A percentile compares a stretch with the other conserved stretches of the same genome.
phyloP scores from a whole-genome alignment of 2,113 vertebrate species.

The Beaufortia kweichowensis region DNA sequence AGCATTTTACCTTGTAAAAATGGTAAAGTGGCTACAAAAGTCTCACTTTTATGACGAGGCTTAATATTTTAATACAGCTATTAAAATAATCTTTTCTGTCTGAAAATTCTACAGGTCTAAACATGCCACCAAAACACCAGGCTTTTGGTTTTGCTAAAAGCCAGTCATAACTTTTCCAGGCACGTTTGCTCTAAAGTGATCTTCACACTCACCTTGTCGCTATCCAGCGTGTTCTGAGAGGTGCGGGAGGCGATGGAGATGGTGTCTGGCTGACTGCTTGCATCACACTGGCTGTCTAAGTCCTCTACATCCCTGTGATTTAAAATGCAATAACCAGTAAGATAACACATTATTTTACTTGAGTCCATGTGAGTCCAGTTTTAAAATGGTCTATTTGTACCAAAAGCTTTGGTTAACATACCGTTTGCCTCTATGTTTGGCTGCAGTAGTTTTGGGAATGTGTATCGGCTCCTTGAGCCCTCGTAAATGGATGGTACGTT shows the following conservation, averaged over 20 bases:
- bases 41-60: not conserved
- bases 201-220: constrained; percentile 85
- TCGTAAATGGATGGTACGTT: constrained; percentile 94
- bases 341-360: not conserved
- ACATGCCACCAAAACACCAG: constrained; percentile 3
- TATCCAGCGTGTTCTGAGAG: constrained; percentile 97
- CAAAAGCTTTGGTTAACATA: constrained; percentile 62
- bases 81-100: not conserved
- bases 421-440: constrained; percentile 92
- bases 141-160: not conserved
- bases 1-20: not conserved
- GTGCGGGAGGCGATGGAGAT: constrained; percentile 97
- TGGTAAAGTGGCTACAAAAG: not conserved
- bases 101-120: not conserved
- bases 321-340: not conserved
- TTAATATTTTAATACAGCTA: not conserved
- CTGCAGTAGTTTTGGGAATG: constrained; percentile 87
- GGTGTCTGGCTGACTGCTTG: constrained; percentile 96
- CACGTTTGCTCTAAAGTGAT: not conserved
- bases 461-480: constrained; percentile 98
- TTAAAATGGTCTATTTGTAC: no score
- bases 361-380: not conserved
- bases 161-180: not conserved
- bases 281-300: constrained; percentile 96
- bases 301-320: constrained; percentile 89